These are phyloP conservation scores for Ciconia nigra DNA, from an alignment of 2,797 vertebrate species.

Conservation along the genomic window DNA sequence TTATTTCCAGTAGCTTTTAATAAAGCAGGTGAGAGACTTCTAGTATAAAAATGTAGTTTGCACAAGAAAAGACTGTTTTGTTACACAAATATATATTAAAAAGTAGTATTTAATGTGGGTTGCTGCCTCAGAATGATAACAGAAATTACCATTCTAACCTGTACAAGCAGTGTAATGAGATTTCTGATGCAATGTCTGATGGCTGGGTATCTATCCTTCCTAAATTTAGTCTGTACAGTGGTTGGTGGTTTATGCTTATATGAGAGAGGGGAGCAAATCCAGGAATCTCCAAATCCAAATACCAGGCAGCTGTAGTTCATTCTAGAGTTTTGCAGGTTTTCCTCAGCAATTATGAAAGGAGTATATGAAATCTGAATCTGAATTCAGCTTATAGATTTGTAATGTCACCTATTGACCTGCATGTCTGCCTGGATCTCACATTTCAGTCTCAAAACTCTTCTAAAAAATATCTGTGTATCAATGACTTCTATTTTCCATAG, in stretches of 20 bases:
- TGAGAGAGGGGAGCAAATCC: neutral
- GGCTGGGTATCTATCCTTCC: neutral
- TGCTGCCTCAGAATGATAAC: neutral
- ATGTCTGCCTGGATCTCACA: neutral
- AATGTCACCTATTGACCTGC: neutral
- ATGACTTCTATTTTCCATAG: neutral
- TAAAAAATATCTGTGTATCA: neutral
- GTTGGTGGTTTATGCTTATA: neutral
- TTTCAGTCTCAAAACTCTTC: neutral
- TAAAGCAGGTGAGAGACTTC: neutral
- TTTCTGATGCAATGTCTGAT: neutral
- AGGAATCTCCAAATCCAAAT: neutral
- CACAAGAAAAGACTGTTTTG: neutral
- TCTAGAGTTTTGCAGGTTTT: neutral
- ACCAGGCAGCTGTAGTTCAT: neutral
- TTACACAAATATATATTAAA: neutral
- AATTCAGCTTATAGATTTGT: neutral
- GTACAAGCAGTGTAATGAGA: neutral
- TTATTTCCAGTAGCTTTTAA: neutral
- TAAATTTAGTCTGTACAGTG: neutral
- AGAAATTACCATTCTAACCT: neutral
- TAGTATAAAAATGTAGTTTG: neutral
- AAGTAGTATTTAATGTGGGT: neutral
- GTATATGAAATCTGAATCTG: neutral
- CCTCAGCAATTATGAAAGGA: neutral